These are phyloP conservation scores for Heliconius ismenius DNA, from an alignment of 2,888 invertebrate species.

Conservation along the genomic window DNA sequence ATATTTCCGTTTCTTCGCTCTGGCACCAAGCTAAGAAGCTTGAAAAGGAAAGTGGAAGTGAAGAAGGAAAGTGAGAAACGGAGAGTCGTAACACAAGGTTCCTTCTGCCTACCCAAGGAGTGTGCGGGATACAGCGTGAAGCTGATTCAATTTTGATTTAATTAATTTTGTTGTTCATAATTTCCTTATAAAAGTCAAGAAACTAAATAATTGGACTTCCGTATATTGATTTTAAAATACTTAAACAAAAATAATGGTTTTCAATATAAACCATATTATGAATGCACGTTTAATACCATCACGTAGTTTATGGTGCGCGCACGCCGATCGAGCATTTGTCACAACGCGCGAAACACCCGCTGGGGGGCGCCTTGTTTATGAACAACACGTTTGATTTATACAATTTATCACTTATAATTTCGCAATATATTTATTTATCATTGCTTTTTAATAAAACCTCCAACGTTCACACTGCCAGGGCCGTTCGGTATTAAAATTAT, in stretches of 20 bases:
- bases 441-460: slow-evolving; percentile 38
- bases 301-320: slow-evolving; percentile 56
- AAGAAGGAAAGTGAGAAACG: too few species aligned
- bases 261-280: slow-evolving; percentile 24
- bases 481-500: slow-evolving; percentile 15
- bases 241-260: slow-evolving; percentile 25
- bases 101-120: too few species aligned
- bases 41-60: too few species aligned
- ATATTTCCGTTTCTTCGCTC: too few species aligned
- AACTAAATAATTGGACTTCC: slow-evolving; percentile 20
- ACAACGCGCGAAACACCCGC: slow-evolving; percentile 50
- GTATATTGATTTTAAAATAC: slow-evolving; percentile 19
- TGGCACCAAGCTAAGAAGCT: too few species aligned
- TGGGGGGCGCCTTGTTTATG: slow-evolving; percentile 60
- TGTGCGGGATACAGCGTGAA: too few species aligned
- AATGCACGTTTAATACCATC: slow-evolving; percentile 50
- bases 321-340: slow-evolving; percentile 61
- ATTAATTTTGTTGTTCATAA: neutral
- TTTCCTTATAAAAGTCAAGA: neutral
- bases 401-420: slow-evolving; percentile 52
- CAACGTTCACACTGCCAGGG: slow-evolving; percentile 9
- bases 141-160: too few species aligned
- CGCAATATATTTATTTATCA: slow-evolving; percentile 44
- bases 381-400: slow-evolving; percentile 62
- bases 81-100: too few species aligned